Conservation (phyloP, 30 jellyfish, hydroid and myxozoan genomes). For the Turritopsis rubra region DNA sequence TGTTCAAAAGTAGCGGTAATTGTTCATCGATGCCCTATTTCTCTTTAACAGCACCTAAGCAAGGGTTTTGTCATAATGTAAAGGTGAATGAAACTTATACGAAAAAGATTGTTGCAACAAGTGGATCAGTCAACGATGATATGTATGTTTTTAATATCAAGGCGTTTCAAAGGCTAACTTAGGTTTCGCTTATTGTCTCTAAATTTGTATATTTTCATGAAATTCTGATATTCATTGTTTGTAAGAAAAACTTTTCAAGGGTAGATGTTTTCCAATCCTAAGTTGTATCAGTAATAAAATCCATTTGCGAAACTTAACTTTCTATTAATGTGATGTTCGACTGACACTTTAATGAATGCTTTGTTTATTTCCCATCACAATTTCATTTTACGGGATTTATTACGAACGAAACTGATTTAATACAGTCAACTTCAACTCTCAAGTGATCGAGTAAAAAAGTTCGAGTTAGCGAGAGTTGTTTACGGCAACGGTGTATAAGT, state of each 20-base stretch:
- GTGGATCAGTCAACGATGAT: not conserved
- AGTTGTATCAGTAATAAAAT: too few species aligned
- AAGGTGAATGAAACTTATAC: not conserved
- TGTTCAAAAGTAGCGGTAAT: not conserved
- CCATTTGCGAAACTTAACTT: too few species aligned
- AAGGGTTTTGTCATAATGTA: not conserved
- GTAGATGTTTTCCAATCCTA: too few species aligned
- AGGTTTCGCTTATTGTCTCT: too few species aligned
- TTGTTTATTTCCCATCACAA: too few species aligned
- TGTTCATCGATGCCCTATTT: constrained; percentile 3
- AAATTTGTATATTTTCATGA: not conserved
- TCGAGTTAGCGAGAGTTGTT: too few species aligned
- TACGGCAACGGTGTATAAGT: not conserved
- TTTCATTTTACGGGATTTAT: too few species aligned
- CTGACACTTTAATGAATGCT: too few species aligned
- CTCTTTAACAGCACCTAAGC: constrained; percentile 1
- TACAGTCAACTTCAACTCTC: not conserved
- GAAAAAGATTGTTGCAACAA: not conserved
- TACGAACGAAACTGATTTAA: too few species aligned
- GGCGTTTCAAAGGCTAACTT: not conserved
- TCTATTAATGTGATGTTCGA: too few species aligned
- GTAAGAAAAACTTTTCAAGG: too few species aligned
- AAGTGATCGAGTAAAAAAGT: not conserved
- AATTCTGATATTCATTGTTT: too few species aligned
- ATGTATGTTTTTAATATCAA: not conserved